These are phyloP conservation scores for Hymenopus coronatus DNA, from an alignment of 2,888 invertebrate genomes.

Conservation along the genomic window DNA sequence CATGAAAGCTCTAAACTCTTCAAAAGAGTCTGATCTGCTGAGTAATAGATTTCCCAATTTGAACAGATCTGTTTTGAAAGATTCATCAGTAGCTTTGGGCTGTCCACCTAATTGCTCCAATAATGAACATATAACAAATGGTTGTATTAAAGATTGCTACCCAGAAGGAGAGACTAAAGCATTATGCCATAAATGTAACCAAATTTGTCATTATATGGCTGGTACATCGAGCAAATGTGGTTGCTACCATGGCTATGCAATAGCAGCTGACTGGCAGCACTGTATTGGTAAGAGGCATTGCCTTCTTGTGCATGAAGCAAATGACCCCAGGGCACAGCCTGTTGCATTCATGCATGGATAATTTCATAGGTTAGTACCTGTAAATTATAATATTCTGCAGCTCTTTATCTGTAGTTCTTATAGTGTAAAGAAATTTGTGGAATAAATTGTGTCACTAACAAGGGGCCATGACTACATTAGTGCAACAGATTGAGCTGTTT, in stretches of 20 bases:
- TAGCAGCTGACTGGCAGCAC: background rate
- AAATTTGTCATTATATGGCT: background rate
- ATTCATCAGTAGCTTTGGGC: background rate
- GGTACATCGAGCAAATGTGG: background rate
- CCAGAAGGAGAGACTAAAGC: background rate
- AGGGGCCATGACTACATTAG: too few relatives aligned
- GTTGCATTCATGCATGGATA: background rate
- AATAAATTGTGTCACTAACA: background rate
- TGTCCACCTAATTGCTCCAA: background rate
- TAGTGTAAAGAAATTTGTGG: too few relatives aligned
- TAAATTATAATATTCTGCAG: background rate
- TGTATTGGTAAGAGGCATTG: conserved; percentile 1
- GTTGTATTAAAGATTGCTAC: background rate
- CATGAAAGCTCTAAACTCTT: background rate
- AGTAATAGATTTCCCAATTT: background rate
- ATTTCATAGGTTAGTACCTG: background rate
- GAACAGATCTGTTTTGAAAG: background rate
- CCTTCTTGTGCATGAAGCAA: background rate
- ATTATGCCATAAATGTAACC: background rate
- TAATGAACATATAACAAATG: background rate
- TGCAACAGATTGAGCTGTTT: too few relatives aligned
- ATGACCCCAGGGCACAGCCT: background rate
- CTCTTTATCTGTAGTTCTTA: background rate
- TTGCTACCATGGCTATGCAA: background rate
- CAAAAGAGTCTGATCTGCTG: background rate